These are phyloP conservation scores for Poecile atricapillus DNA, from an alignment of 2,113 vertebrate species.

Conservation along the genomic window DNA sequence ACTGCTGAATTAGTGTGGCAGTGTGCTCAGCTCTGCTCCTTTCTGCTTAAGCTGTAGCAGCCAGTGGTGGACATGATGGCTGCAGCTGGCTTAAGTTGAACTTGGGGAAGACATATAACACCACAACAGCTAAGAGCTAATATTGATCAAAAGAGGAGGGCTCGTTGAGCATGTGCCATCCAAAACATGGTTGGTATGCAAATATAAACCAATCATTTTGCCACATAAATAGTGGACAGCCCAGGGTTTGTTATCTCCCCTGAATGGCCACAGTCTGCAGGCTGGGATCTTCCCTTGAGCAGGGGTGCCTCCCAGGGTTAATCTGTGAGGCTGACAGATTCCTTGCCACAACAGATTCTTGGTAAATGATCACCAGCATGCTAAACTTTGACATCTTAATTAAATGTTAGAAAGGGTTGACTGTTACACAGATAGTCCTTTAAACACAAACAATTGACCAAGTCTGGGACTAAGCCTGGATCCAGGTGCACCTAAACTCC, in stretches of 20 bases:
- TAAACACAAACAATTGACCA: neutral
- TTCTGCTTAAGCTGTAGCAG: neutral
- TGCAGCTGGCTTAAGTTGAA: neutral
- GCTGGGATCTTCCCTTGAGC: neutral
- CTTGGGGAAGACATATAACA: neutral
- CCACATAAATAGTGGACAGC: neutral
- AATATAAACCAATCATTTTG: neutral
- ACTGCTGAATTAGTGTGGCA: neutral
- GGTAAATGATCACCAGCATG: neutral
- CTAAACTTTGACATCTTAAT: neutral
- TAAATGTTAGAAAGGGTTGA: neutral
- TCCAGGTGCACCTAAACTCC: neutral
- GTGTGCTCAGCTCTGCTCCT: neutral
- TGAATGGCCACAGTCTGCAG: rapidly evolving
- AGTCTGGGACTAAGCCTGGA: neutral
- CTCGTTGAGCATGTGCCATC: neutral
- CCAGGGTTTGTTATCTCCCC: neutral
- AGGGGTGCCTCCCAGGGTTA: neutral
- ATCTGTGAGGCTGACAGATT: neutral
- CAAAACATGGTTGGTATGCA: neutral
- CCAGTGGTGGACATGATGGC: neutral
- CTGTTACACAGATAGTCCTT: neutral
- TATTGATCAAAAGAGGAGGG: neutral
- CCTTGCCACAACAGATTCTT: neutral
- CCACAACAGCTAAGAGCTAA: neutral